Percentiles rank a stretch among this genome's conserved stretches.
phyloP scores from a whole-genome alignment of 2,888 invertebrate species.

The Camptogramma bilineatum region DNA sequence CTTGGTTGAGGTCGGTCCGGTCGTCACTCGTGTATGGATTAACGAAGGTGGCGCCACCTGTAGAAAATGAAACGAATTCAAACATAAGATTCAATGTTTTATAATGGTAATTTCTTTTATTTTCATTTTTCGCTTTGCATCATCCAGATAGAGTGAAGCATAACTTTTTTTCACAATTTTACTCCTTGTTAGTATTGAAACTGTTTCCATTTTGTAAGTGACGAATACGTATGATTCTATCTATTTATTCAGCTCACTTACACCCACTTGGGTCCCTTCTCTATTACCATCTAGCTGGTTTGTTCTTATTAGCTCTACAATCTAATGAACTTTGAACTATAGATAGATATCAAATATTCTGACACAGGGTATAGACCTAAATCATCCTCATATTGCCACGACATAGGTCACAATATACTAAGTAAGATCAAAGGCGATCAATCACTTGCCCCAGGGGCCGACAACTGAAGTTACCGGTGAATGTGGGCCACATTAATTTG shows the following conservation, averaged over 20 bases:
- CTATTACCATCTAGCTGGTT: too few relatives aligned
- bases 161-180: too few relatives aligned
- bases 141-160: too few relatives aligned
- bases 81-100: too few relatives aligned
- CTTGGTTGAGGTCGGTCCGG: slow-evolving; percentile 70
- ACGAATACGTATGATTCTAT: neutral
- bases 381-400: neutral
- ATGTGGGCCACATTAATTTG: slow-evolving; percentile 10
- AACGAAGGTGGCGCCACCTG: slow-evolving; percentile 73
- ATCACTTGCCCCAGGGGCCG: slow-evolving; percentile 2
- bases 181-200: neutral
- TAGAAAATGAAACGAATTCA: too few relatives aligned
- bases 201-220: neutral
- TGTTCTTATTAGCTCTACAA: too few relatives aligned
- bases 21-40: slow-evolving; percentile 75
- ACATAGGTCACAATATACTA: neutral
- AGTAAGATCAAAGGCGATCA: slow-evolving; percentile 22
- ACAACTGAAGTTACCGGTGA: slow-evolving; percentile 2
- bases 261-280: too few relatives aligned
- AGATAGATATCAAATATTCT: neutral
- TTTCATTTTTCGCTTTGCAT: too few relatives aligned
- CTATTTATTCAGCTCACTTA: too few relatives aligned
- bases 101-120: too few relatives aligned
- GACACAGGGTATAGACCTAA: neutral
- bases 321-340: too few relatives aligned